Conservation (phyloP, 2,113 vertebrate genomes). For the Baryphthengus martii region DNA sequence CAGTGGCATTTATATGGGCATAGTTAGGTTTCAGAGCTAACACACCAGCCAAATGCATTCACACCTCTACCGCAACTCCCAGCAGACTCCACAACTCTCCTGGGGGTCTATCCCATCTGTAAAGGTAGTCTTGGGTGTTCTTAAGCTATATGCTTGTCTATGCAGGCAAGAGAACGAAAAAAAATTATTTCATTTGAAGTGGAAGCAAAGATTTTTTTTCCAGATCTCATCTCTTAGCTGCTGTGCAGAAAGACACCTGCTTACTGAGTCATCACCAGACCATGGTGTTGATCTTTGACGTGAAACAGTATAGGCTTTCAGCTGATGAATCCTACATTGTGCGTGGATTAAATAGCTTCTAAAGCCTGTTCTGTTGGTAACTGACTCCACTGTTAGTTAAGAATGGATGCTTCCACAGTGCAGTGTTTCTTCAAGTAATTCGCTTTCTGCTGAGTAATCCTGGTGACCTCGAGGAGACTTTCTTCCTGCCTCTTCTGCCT, state of each 20-base stretch:
- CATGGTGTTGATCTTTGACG: not conserved
- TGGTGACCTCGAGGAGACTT: not conserved
- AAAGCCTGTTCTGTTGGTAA: not conserved
- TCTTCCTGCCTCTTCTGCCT: not conserved
- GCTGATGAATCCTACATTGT: not conserved
- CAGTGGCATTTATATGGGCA: not conserved
- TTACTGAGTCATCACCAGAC: not conserved
- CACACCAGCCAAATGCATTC: not conserved
- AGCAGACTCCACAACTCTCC: not conserved
- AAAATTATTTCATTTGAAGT: not conserved
- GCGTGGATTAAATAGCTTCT: not conserved
- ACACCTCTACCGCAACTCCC: not conserved
- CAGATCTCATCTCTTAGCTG: not conserved
- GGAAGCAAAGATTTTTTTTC: not conserved
- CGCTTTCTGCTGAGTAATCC: constrained; percentile 4
- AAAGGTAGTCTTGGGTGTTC: not conserved
- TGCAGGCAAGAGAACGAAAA: not conserved
- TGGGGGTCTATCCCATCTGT: not conserved
- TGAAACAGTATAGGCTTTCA: not conserved
- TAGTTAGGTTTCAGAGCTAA: not conserved
- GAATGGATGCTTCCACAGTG: not conserved
- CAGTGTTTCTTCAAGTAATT: not conserved
- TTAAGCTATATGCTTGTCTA: not conserved
- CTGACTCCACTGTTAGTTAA: not conserved
- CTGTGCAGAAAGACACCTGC: not conserved